Percentiles rank a stretch among this genome's conserved stretches.
Conservation (phyloP, 2,113 vertebrate genomes). For the Falco punctatus region DNA sequence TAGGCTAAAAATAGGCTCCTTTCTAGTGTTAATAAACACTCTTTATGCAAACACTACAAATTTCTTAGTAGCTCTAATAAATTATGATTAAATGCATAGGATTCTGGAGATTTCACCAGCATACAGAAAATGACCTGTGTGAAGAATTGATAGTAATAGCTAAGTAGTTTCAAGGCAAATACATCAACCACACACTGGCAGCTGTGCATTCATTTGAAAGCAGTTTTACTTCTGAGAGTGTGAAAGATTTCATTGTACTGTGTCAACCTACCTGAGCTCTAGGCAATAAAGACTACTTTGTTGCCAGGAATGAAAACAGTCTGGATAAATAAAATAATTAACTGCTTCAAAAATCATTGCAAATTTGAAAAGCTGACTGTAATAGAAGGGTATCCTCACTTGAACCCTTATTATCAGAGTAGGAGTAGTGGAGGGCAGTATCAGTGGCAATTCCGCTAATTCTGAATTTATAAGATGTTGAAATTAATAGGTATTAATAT, state of each 20-base stretch:
- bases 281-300: neutral
- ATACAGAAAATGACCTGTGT: neutral
- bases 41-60: neutral
- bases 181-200: neutral
- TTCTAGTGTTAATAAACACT: neutral
- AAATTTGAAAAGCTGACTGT: neutral
- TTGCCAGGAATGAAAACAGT: neutral
- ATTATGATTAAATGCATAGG: neutral
- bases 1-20: neutral
- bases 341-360: neutral
- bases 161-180: constrained; percentile 15
- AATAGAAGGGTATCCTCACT: neutral
- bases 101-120: neutral
- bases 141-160: neutral
- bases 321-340: constrained; percentile 3
- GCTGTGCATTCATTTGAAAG: neutral
- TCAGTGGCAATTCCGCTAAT: neutral
- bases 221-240: neutral
- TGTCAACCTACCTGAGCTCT: neutral
- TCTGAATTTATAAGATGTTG: neutral
- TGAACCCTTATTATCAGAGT: neutral
- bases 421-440: neutral
- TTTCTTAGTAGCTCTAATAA: neutral
- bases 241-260: neutral
- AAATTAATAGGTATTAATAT: neutral